A percentile compares a stretch with the other conserved stretches of the same genome.
Evolutionary conservation across 2,888 invertebrate species (phyloP).

Genomic region (Taenaris catops): DNA sequence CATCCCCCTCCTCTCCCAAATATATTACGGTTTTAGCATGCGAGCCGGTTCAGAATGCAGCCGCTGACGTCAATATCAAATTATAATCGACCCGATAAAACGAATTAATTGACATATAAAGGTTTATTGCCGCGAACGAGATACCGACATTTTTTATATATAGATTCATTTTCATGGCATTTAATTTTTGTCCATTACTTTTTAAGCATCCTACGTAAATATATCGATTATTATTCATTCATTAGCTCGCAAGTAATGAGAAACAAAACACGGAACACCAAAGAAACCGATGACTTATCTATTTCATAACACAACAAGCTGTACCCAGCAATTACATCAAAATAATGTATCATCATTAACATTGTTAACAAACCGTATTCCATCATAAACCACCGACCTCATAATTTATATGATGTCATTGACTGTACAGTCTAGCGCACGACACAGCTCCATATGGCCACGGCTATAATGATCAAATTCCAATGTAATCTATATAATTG

Average conservation of each 20-base stretch:
- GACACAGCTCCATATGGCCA: slow-evolving; percentile 1
- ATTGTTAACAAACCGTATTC: slow-evolving; percentile 14
- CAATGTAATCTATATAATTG: slow-evolving; percentile 1
- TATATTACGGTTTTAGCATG: no score
- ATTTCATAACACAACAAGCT: slow-evolving; percentile 2
- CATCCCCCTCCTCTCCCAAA: no score
- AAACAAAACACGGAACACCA: no score
- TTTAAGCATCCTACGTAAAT: no score
- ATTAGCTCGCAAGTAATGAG: no score
- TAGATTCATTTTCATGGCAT: no score
- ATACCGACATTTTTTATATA: no score
- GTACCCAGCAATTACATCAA: slow-evolving; percentile 2
- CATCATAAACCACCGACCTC: slow-evolving; percentile 20
- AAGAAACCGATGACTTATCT: background rate
- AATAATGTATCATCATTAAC: slow-evolving; percentile 11
- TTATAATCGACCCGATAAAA: slow-evolving; percentile 7
- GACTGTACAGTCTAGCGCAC: slow-evolving; percentile 14
- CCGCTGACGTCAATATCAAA: slow-evolving; percentile 11
- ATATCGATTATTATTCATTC: no score
- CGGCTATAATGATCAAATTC: slow-evolving; percentile 7
- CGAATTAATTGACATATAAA: slow-evolving; percentile 4
- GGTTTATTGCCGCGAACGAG: slow-evolving; percentile 5
- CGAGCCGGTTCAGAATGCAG: background rate
- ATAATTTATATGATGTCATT: slow-evolving; percentile 25
- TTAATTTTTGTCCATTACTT: no score